Evolutionary conservation across 1,140 invertebrate species (phyloP).

Genomic region (Ostrea denselamellosa): DNA sequence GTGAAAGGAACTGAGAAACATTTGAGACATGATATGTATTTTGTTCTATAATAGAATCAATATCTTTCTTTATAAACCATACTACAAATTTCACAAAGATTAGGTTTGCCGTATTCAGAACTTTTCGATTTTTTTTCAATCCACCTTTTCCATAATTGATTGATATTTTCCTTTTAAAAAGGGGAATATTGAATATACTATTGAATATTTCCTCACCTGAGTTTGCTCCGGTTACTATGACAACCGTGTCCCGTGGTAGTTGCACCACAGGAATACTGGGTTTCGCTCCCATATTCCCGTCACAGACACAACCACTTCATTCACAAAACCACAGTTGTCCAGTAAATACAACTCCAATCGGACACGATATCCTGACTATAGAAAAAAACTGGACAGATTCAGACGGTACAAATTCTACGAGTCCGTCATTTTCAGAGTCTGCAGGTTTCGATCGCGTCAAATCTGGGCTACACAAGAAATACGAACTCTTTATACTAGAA

Average conservation of each 20-base stretch:
- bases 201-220: constrained; percentile 48
- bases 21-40: no score
- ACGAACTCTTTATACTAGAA: not conserved
- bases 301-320: not conserved
- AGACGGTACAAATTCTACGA: not conserved
- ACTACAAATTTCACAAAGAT: no score
- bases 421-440: not conserved
- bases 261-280: constrained; percentile 55
- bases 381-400: not conserved
- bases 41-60: no score
- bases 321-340: not conserved
- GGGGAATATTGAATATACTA: no score
- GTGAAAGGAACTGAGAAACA: no score
- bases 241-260: constrained; percentile 49
- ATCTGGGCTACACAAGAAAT: not conserved
- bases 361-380: not conserved
- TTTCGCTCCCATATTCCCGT: constrained; percentile 42
- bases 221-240: constrained; percentile 55
- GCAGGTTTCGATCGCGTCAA: not conserved
- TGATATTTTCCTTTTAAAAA: no score
- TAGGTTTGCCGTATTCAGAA: no score
- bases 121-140: no score
- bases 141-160: no score
- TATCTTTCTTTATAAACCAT: no score
- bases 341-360: not conserved